These are phyloP conservation scores for Zaprionus capensis DNA, from an alignment of 1,140 invertebrate species.

Conservation along the genomic window DNA sequence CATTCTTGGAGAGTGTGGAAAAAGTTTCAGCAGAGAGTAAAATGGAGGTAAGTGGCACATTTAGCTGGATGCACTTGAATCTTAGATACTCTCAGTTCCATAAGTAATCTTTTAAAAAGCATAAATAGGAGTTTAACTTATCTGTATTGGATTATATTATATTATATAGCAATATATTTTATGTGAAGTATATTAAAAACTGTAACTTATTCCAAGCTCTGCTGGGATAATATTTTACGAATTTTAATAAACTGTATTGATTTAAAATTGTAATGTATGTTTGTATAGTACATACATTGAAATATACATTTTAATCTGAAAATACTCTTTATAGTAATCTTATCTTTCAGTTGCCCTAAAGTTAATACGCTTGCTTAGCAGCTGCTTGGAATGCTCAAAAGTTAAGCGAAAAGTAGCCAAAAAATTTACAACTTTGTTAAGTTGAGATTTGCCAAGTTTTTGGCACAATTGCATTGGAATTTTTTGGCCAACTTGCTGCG, in stretches of 20 bases:
- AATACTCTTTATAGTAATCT: neutral
- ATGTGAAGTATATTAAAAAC: no score
- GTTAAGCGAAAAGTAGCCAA: neutral
- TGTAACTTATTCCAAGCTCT: no score
- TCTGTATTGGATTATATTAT: no score
- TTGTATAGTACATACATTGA: no score
- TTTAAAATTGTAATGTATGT: no score
- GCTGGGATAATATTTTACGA: no score
- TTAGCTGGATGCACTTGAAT: neutral
- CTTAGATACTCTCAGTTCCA: neutral
- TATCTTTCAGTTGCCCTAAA: neutral
- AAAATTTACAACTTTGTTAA: neutral
- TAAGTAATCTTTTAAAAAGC: no score
- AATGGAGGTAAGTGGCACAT: neutral
- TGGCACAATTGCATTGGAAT: neutral
- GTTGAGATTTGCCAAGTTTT: neutral
- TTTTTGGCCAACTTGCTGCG: conserved; percentile 14
- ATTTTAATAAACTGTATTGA: no score
- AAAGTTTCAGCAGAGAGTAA: no score
- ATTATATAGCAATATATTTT: no score
- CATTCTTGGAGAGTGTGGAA: neutral
- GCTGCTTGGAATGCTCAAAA: neutral
- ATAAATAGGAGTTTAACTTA: neutral
- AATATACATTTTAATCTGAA: neutral
- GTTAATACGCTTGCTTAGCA: neutral